These are phyloP conservation scores for Drosophila algonquin DNA, from an alignment of 2,888 invertebrate genomes.

Conservation along the genomic window DNA sequence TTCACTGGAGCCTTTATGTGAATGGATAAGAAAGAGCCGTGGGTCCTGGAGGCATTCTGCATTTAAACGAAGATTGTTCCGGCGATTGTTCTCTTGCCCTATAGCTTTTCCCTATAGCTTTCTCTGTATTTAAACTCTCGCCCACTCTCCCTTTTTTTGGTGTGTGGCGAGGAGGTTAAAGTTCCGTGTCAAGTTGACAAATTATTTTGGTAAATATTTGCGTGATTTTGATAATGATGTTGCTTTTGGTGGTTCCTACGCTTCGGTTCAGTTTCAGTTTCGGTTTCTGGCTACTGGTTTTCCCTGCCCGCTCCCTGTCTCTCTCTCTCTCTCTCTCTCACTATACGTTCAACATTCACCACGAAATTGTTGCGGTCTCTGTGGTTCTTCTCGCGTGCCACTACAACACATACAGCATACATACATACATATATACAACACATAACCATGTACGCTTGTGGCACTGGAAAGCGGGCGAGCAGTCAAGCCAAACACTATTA, in stretches of 20 bases:
- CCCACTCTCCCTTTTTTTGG: background rate
- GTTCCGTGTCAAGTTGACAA: conserved; percentile 75
- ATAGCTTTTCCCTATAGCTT: background rate
- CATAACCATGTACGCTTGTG: conserved; percentile 2
- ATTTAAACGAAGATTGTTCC: background rate
- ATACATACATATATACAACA: background rate
- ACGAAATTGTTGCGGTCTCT: conserved; percentile 55
- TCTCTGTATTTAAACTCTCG: background rate
- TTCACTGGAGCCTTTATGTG: conserved; percentile 52
- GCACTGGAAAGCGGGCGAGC: conserved; percentile 39
- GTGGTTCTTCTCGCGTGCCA: conserved; percentile 59
- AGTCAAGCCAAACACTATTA: conserved; percentile 60
- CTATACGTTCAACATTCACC: background rate
- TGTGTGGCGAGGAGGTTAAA: conserved; percentile 40
- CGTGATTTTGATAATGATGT: conserved; percentile 72
- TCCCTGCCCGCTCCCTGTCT: conserved; percentile 14
- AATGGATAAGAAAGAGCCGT: background rate
- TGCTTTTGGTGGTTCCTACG: conserved; percentile 42
- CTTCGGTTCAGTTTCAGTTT: conserved; percentile 22
- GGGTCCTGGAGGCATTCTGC: conserved; percentile 15
- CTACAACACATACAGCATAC: conserved; percentile 12
- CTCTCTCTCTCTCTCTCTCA: background rate
- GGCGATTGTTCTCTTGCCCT: conserved; percentile 7
- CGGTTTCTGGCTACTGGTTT: conserved; percentile 33
- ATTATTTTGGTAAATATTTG: conserved; percentile 79